Percentiles rank a stretch among this genome's conserved stretches.
These are phyloP conservation scores for Priocnemis perturbator DNA, from an alignment of 2,888 invertebrate species.

Conservation along the genomic window DNA sequence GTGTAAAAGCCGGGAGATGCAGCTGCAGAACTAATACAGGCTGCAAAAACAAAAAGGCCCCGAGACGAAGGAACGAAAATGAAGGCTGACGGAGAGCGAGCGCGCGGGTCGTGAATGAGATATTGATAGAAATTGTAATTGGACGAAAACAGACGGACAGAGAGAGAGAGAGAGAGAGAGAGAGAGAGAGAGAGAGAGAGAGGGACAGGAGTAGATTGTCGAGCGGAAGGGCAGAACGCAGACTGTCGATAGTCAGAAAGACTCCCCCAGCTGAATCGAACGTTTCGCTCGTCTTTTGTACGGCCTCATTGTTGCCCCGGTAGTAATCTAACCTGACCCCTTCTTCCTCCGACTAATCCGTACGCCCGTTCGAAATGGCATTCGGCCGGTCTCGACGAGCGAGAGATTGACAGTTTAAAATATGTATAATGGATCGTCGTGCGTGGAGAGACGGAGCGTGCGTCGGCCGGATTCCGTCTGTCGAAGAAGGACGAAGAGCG, in stretches of 20 bases:
- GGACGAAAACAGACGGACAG: no score
- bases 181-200: not conserved
- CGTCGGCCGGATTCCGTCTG: slow-evolving; percentile 13
- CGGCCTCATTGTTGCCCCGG: slow-evolving; percentile 63
- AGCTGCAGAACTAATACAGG: no score
- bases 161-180: not conserved
- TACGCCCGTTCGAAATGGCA: slow-evolving; percentile 58
- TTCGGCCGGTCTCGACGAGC: slow-evolving; percentile 39
- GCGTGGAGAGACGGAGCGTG: not conserved
- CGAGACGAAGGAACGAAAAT: no score
- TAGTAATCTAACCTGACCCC: slow-evolving; percentile 68
- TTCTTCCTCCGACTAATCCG: slow-evolving; percentile 58
- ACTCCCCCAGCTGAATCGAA: slow-evolving; percentile 8
- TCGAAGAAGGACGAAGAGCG: not conserved
- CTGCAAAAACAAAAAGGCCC: no score
- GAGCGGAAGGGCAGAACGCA: not conserved
- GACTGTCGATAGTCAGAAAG: not conserved
- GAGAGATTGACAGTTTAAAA: slow-evolving; percentile 75
- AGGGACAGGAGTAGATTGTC: not conserved
- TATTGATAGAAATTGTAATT: no score
- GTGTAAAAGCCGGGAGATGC: no score
- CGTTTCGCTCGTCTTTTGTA: slow-evolving; percentile 56
- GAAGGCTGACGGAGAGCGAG: no score
- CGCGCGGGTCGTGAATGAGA: no score
- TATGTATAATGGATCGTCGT: slow-evolving; percentile 73